Percentiles rank a stretch among this genome's conserved stretches.
Evolutionary conservation across 2,888 invertebrate species (phyloP).

Genomic region (Tetragonisca angustula): DNA sequence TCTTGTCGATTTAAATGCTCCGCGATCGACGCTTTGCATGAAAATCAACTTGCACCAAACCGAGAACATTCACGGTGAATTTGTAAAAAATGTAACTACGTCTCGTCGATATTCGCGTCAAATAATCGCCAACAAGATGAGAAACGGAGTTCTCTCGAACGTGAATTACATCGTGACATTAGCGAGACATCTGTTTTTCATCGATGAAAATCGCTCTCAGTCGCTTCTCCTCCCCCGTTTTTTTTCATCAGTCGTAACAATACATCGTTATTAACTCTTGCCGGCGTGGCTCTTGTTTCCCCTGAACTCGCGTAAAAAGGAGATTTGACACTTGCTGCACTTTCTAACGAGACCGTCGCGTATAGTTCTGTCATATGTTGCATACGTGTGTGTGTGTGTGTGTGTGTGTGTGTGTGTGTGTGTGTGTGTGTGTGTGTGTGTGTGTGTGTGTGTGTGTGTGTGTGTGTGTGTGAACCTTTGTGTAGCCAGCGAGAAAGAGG

Average conservation of each 20-base stretch:
- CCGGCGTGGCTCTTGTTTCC: background rate
- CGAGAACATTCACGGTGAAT: too few species aligned
- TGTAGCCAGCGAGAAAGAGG: background rate
- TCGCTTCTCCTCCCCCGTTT: background rate
- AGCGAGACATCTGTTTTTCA: background rate
- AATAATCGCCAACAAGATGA: background rate
- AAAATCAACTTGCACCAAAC: background rate
- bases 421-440: too few species aligned
- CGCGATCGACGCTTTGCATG: background rate
- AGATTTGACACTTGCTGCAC: conserved; percentile 44
- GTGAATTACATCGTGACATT: background rate
- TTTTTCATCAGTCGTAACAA: conserved; percentile 13
- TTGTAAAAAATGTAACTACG: background rate
- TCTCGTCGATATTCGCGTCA: background rate
- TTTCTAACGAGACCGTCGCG: conserved; percentile 37
- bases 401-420: too few species aligned
- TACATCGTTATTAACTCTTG: conserved; percentile 46
- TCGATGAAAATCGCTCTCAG: conserved; percentile 32
- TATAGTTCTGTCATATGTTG: conserved; percentile 41
- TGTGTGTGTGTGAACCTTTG: too few species aligned
- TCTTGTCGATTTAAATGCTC: background rate
- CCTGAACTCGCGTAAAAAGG: conserved; percentile 17
- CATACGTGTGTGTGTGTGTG: background rate
- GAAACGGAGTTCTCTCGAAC: background rate
- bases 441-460: too few species aligned